Evolutionary conservation across 92 coral and sea anemone genomes (phyloP), one percentile per base, ranked within the genome.

Genomic region (Epizoanthus rinbou): DNA sequence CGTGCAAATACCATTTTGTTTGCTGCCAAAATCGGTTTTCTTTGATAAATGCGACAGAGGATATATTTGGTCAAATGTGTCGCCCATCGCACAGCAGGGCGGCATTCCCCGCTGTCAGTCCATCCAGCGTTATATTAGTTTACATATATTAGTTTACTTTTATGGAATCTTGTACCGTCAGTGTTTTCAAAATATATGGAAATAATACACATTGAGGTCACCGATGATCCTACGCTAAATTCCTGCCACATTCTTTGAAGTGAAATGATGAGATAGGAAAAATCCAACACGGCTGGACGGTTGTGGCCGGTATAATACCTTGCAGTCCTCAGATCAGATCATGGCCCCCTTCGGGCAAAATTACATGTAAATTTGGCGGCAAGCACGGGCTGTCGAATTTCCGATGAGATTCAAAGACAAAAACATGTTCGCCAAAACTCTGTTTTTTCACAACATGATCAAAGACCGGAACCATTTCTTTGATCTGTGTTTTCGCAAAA

Each of bases 31-130:
- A 62, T 70, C 82, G 82, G 82, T 17, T 21, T 43, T 43, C 82
- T 78, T 78, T 78, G 82, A 60, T 43, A 43, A 43, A 18, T 19
- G 71, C 69, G 82, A 62, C 82, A 43, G 71, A 78, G 66, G 66
- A 59, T 78, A 52, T 50, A 41, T 78, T 78, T 60, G 70, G 54
- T 59, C 22, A 64, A 65, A 76, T 31, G 56, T 76, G 70, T 11
- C 57, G 66, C 71, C 70, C n/a, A 16, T 43, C 16, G 43, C 72
- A 24, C 82, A 78, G 82, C 64, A 69, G 82, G 82, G 21, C 37
- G 3, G 69, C 71, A 14, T 33, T 69, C 82, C 82, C 82, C 72
- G 41, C 39, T 62, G 82, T 11, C 23, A 39, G 39, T 41, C 25
- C 4, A 21, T 67, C 47, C 45, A 53, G 80, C 14, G 57, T 52